These are phyloP conservation scores for Pseudomyrmex concolor DNA, from an alignment of 1,140 invertebrate genomes.

Conservation along the genomic window DNA sequence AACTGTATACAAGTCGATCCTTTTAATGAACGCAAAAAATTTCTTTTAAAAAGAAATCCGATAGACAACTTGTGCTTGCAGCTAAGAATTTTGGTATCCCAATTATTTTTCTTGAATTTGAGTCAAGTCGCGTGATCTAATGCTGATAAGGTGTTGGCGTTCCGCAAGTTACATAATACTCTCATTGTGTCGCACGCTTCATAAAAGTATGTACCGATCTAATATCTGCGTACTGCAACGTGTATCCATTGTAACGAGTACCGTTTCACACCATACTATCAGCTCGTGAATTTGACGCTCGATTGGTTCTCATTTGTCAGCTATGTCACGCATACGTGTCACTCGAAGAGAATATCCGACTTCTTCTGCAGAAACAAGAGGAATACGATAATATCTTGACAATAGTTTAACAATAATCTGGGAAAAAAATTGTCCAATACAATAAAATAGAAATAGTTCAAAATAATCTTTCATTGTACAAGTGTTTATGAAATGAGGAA, in stretches of 20 bases:
- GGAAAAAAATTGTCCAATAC: too few relatives aligned
- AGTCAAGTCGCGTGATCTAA: background rate
- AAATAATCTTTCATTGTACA: too few relatives aligned
- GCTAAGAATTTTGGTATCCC: too few relatives aligned
- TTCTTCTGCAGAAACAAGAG: too few relatives aligned
- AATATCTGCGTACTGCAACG: background rate
- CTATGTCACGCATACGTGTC: background rate
- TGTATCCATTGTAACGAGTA: background rate
- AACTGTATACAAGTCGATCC: too few relatives aligned
- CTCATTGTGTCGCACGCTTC: conserved; percentile 18
- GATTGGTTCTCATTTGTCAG: conserved; percentile 28
- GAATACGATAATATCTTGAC: too few relatives aligned
- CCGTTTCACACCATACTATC: background rate
- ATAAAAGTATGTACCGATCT: background rate
- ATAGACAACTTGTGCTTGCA: too few relatives aligned
- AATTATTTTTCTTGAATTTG: background rate
- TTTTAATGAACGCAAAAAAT: too few relatives aligned
- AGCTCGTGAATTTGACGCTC: conserved; percentile 27
- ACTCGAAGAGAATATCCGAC: too few relatives aligned
- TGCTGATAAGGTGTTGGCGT: conserved; percentile 34
- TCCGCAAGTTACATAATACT: conserved; percentile 16
- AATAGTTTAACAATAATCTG: too few relatives aligned
- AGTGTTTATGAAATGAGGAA: too few relatives aligned
- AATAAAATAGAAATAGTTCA: too few relatives aligned
- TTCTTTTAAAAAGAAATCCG: background rate